These are phyloP conservation scores for Agonopterix alstromeriana DNA, from an alignment of 2,888 invertebrate genomes.

Conservation along the genomic window DNA sequence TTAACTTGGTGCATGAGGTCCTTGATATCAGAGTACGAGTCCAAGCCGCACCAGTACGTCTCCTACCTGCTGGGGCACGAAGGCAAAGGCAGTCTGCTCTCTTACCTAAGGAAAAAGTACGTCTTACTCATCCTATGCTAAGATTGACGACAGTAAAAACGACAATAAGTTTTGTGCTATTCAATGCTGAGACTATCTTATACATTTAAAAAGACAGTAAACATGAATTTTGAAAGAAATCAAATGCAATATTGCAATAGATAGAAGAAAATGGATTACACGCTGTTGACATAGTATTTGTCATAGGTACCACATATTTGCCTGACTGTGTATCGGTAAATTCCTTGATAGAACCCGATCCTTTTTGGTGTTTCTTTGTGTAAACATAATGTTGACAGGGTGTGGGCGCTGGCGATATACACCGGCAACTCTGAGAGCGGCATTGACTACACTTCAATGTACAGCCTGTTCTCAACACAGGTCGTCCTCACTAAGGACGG, in stretches of 20 bases:
- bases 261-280: too few species aligned
- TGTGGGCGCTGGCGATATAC: constrained; percentile 85
- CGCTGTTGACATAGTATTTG: too few species aligned
- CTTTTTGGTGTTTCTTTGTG: too few species aligned
- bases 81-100: constrained; percentile 88
- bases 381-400: constrained; percentile 49
- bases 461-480: constrained; percentile 83
- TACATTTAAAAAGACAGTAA: too few species aligned
- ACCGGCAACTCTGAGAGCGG: constrained; percentile 85
- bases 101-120: constrained; percentile 84
- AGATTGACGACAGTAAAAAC: too few species aligned
- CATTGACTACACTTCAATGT: constrained; percentile 87
- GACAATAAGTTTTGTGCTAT: too few species aligned
- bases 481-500: constrained; percentile 88
- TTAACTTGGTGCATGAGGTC: constrained; percentile 69
- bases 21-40: constrained; percentile 78
- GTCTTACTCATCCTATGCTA: constrained; percentile 23
- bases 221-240: too few species aligned
- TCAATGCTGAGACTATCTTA: too few species aligned
- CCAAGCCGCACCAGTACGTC: constrained; percentile 86
- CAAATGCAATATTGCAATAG: too few species aligned
- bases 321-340: too few species aligned
- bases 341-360: too few species aligned
- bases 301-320: too few species aligned
- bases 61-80: constrained; percentile 90